A percentile compares a stretch with the other conserved stretches of the same genome.
Evolutionary conservation across 1,140 invertebrate species (phyloP).

Genomic region (Helicoverpa zea): DNA sequence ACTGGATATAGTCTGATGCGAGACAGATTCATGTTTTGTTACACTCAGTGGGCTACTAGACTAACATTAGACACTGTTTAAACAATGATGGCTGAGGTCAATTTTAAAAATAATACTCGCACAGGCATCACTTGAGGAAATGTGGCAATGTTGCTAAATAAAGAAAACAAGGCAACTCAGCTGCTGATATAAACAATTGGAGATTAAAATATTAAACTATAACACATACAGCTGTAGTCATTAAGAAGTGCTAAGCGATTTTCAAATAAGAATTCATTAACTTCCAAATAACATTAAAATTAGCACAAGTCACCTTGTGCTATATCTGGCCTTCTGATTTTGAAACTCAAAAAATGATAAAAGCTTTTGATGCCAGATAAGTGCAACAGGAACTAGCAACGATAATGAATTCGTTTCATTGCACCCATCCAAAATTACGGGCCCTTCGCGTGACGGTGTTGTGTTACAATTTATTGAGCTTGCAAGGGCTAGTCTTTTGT

Average conservation of each 20-base stretch:
- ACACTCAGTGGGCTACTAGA: constrained; percentile 55
- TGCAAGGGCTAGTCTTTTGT: constrained; percentile 64
- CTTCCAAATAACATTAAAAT: not conserved
- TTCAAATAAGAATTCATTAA: constrained; percentile 29
- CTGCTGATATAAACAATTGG: constrained; percentile 3
- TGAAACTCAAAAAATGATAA: not conserved
- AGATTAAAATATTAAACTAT: not conserved
- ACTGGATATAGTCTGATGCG: not conserved
- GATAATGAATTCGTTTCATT: constrained; percentile 41
- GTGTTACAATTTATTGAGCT: constrained; percentile 61
- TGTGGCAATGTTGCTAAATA: not conserved
- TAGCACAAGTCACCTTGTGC: not conserved
- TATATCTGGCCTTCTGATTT: not conserved
- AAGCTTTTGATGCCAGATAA: constrained; percentile 3
- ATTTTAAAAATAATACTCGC: constrained; percentile 44
- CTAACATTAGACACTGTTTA: constrained; percentile 53
- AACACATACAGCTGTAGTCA: not conserved
- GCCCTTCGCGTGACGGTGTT: constrained; percentile 61
- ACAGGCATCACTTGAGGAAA: constrained; percentile 33
- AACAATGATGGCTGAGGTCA: constrained; percentile 56
- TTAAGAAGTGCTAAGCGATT: not conserved
- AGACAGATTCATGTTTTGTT: constrained; percentile 35
- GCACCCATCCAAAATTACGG: constrained; percentile 39
- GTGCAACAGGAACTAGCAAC: constrained; percentile 22
- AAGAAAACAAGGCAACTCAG: constrained; percentile 9